Base-by-base conservation (phyloP, 2,888 invertebrate species). In the Caenorhabditis angaria region DNA sequence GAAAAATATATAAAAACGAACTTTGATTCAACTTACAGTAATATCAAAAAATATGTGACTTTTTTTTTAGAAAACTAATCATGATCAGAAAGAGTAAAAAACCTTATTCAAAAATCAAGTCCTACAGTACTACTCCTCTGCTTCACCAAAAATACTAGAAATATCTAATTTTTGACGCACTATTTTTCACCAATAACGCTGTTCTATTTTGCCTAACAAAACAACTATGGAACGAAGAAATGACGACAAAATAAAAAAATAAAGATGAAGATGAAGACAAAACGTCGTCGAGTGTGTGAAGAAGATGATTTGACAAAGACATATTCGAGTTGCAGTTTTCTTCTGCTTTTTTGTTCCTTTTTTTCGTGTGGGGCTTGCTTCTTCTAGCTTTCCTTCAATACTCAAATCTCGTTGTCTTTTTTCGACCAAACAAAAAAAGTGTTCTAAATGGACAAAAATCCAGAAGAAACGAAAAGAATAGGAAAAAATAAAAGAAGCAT, bases 271-370 rank as follows among this genome's bases (percentile, higher is more conserved):
- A 50, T 20, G 24, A 50, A 50, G 50, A 50, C 20, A 24, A 50
- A 50, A 50, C 50, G 50, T 50, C 50, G 20, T 22, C 50, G 50
- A 41, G 41, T 41, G 32, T 32, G 41, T 41, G 41, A 41, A 41
- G 58, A 64, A 62, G 48, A 70, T 70, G 70, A 70, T 70, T 70
- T 65, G 70, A 62, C 65, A 70, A 70, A 70, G 61, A 65, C 70
- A 70, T 65, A 70, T 65, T 50, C 50, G 41, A 41, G 41, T 41
- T 41, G 41, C 41, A 18, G 10, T 14, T 41, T 41, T 18, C 18
- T 41, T 27, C 51, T 10, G 10, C 27, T 55, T 28, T n/a, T n/a
- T 27, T 27, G 6, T 2, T 27, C 28, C n/a, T 28, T 25, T 14
- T n/a, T 10, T n/a, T 5, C n/a, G n/a, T n/a, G n/a, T n/a, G n/a